Evolutionary conservation across 92 coral and sea anemone species (phyloP).

Genomic region (Desmophyllum pertusum): DNA sequence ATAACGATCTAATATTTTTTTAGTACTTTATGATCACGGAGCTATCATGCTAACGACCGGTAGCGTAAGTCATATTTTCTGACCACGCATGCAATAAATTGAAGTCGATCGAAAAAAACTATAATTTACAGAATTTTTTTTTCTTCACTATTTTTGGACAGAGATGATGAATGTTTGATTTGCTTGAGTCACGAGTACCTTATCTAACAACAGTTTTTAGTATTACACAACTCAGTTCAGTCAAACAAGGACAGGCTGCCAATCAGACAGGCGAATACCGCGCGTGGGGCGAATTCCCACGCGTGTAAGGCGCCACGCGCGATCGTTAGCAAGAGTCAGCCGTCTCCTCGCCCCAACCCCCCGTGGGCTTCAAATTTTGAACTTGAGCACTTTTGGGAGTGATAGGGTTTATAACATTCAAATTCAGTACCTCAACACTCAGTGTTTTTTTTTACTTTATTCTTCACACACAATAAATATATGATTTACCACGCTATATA

Average conservation of each 20-base stretch:
- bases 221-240: neutral
- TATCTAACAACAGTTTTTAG: neutral
- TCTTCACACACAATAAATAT: slow-evolving; percentile 29
- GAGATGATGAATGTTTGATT: neutral
- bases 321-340: too few relatives aligned
- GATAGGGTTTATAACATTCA: neutral
- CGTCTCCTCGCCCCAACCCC: too few relatives aligned
- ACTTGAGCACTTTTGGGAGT: neutral
- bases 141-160: neutral
- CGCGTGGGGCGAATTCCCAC: too few relatives aligned
- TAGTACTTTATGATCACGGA: neutral
- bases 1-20: neutral
- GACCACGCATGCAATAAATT: neutral
- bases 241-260: neutral
- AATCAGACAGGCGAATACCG: too few relatives aligned
- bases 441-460: neutral
- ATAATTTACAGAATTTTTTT: neutral
- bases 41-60: neutral
- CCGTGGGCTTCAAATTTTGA: too few relatives aligned
- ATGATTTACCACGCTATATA: neutral
- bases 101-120: neutral
- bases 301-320: too few relatives aligned
- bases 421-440: neutral
- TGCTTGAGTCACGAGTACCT: neutral
- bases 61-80: neutral